Evolutionary conservation across 2,888 invertebrate species (phyloP).

Genomic region (Timema cristinae): DNA sequence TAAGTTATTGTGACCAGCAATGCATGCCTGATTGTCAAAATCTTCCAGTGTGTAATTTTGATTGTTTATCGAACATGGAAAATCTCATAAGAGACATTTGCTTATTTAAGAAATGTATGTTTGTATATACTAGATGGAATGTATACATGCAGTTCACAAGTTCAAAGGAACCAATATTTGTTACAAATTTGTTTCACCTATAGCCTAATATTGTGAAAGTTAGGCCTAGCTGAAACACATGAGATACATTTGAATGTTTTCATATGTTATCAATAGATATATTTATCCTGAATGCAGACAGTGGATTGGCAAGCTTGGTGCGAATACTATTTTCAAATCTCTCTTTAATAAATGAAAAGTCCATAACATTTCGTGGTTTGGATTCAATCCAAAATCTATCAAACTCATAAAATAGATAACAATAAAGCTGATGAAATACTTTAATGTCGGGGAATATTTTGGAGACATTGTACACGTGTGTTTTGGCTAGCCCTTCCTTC

Average conservation of each 20-base stretch:
- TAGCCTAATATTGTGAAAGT: background rate
- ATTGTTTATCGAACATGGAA: too few species aligned
- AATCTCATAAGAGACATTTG: too few species aligned
- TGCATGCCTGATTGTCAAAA: too few species aligned
- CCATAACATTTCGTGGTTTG: slow-evolving; percentile 92
- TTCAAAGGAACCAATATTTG: too few species aligned
- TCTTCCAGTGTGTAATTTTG: too few species aligned
- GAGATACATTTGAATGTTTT: slow-evolving; percentile 27
- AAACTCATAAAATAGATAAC: slow-evolving; percentile 90
- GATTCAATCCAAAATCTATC: slow-evolving; percentile 91
- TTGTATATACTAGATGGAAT: too few species aligned
- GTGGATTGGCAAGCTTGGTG: slow-evolving; percentile 61
- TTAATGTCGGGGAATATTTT: slow-evolving; percentile 61
- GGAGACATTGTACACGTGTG: slow-evolving; percentile 84
- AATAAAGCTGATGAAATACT: slow-evolving; percentile 90
- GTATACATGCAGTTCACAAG: too few species aligned
- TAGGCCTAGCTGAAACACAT: background rate
- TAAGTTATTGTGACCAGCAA: too few species aligned
- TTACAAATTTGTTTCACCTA: slow-evolving; percentile 1
- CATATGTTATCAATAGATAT: slow-evolving; percentile 69
- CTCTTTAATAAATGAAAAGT: slow-evolving; percentile 82
- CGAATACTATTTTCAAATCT: slow-evolving; percentile 76
- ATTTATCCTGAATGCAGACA: slow-evolving; percentile 73
- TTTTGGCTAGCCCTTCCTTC: slow-evolving; percentile 76
- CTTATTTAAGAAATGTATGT: too few species aligned